Evolutionary conservation across 2,113 vertebrate species (phyloP), one percentile per base, ranked within the genome.

Genomic region (Hyperoodon ampullatus): DNA sequence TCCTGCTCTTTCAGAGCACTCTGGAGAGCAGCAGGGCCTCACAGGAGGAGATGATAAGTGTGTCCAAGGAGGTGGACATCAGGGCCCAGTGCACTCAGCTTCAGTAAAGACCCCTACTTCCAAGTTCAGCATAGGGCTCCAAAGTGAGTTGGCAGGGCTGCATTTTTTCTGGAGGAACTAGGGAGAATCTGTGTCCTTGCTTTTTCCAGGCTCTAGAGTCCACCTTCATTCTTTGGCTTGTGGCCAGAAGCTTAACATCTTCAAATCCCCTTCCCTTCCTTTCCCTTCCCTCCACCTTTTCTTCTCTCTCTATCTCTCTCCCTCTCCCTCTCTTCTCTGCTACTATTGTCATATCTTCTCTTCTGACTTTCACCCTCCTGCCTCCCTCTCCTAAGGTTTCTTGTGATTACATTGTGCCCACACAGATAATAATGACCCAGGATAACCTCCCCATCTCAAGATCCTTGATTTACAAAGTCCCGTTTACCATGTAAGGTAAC

Each of bases 211-310:
- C 53, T 60, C 39, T 71, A 26, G 16, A 58, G 8, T 11, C n/a
- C 28, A 53, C 47, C 39, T 58, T 5, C 26, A 28, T 80, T 90
- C 42, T 33, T 91, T 58, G 55, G 8, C 47, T 80, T 83, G 11
- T 55, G 35, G 6, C 39, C 9, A 74, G 39, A 60, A 53, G 16
- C 19, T 14, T 61, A 75, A 14, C 10, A 11, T 42, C 21, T 82
- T 68, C 68, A 50, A 55, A 12, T 33, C 21, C 21, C 16, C 12
- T 3, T 15, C 15, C 0, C 8, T 23, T 5, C 68, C 10, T 3
- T 3, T 15, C 39, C 2, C 9, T 14, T 13, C 1, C 10, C 2
- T 63, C 1, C n/a, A 5, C 0, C 3, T 12, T 12, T 28, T 19
- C 47, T 33, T 4, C 55, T 42, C 13, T 39, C 2, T 21, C 16